Conservation (phyloP, 2,113 vertebrate species). For the Spea multiplicata region DNA sequence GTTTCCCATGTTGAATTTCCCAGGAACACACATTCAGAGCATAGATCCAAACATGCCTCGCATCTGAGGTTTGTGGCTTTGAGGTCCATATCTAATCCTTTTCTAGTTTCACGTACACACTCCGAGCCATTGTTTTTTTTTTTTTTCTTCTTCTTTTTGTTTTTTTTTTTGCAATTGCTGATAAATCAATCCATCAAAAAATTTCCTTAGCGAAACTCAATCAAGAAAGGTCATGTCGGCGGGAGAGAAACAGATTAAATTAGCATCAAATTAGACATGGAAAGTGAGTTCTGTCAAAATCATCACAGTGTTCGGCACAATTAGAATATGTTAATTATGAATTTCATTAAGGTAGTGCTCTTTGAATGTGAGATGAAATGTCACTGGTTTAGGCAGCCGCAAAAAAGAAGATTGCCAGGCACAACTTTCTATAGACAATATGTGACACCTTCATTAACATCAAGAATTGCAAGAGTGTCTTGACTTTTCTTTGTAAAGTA, state of each 20-base stretch:
- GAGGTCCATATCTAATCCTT: constrained; percentile 59
- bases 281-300: constrained; percentile 99
- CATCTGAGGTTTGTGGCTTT: constrained; percentile 40
- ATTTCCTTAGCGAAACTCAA: constrained; percentile 99
- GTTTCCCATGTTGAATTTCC: too few species aligned
- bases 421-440: constrained; percentile 99
- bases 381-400: constrained; percentile 99
- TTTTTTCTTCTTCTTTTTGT: neutral
- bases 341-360: constrained; percentile 99
- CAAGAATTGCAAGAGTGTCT: constrained; percentile 98
- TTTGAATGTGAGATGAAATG: constrained; percentile 99
- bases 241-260: constrained; percentile 99
- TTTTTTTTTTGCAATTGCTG: constrained; percentile 82
- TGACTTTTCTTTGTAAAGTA: constrained; percentile 99
- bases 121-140: constrained; percentile 89
- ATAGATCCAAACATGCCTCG: neutral
- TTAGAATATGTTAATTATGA: constrained; percentile 99
- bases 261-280: constrained; percentile 99
- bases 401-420: constrained; percentile 99
- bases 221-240: constrained; percentile 99
- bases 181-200: constrained; percentile 99
- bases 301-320: constrained; percentile 99
- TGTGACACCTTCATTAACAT: constrained; percentile 99
- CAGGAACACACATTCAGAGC: neutral
- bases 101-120: constrained; percentile 70